A percentile compares a stretch with the other conserved stretches of the same genome.
These are phyloP conservation scores for Macropis europaea DNA, from an alignment of 2,888 invertebrate species.

Conservation along the genomic window DNA sequence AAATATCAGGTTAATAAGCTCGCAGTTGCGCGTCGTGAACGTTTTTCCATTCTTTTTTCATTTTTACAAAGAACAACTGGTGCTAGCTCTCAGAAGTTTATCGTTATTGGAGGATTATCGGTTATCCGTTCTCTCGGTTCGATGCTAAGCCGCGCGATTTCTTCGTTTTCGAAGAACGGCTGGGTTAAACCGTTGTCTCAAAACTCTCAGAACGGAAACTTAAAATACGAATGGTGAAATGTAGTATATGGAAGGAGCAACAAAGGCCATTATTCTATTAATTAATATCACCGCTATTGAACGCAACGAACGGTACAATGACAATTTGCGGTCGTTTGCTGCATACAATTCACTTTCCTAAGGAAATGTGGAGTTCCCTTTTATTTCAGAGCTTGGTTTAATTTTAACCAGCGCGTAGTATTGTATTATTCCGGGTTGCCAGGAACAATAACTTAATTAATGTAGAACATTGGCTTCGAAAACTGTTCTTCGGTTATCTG, in stretches of 20 bases:
- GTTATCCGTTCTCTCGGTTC: slow-evolving; percentile 10
- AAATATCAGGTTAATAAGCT: too few species aligned
- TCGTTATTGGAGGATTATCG: slow-evolving; percentile 59
- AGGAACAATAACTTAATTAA: slow-evolving; percentile 12
- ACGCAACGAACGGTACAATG: not conserved
- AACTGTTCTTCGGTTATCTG: not conserved
- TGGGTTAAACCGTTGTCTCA: not conserved
- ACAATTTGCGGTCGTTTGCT: not conserved
- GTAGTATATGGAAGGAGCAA: not conserved
- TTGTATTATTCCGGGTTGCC: not conserved
- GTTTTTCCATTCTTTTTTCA: not conserved
- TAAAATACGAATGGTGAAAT: not conserved
- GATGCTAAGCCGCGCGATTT: not conserved
- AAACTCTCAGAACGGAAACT: too few species aligned
- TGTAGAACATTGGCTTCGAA: not conserved
- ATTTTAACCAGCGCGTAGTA: not conserved
- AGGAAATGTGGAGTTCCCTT: not conserved
- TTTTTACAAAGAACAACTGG: not conserved
- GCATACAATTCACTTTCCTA: not conserved
- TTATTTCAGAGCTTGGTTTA: not conserved
- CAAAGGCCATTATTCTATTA: not conserved
- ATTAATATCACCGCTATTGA: not conserved
- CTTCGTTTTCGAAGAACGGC: too few species aligned
- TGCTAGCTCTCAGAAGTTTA: slow-evolving; percentile 30
- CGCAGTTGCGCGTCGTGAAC: not conserved